Evolutionary conservation across 2,113 vertebrate genomes (phyloP).

Genomic region (Colossoma macropomum): DNA sequence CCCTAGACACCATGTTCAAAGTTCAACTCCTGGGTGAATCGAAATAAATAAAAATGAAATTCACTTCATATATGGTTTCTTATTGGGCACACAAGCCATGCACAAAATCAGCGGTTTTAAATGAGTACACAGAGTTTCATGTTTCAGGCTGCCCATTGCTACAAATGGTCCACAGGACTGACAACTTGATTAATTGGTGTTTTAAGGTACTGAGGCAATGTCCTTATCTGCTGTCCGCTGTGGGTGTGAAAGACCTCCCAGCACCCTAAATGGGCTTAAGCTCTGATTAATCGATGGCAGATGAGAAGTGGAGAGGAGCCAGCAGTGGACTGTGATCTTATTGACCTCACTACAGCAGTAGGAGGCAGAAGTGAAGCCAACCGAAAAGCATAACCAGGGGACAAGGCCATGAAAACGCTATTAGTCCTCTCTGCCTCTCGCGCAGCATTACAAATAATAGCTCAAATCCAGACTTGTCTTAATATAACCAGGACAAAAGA

Average conservation of each 20-base stretch:
- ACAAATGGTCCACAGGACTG: not conserved
- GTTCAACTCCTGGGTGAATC: too few relatives aligned
- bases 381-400: not conserved
- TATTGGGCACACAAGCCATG: not conserved
- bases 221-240: not conserved
- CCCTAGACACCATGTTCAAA: too few relatives aligned
- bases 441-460: constrained; percentile 1
- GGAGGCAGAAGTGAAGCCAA: not conserved
- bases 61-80: too few relatives aligned
- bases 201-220: not conserved
- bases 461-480: not conserved
- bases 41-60: too few relatives aligned
- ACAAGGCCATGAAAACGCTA: not conserved
- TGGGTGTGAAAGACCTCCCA: not conserved
- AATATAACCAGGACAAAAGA: not conserved
- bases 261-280: not conserved
- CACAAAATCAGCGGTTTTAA: not conserved
- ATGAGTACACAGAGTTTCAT: not conserved
- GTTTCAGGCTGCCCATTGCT: not conserved
- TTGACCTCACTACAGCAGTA: not conserved
- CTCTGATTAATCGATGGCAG: not conserved
- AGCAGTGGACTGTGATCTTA: not conserved
- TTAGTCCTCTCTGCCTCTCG: not conserved
- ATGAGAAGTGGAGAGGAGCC: not conserved
- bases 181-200: constrained; percentile 21